Conservation (phyloP, 2,797 vertebrate genomes). For the Scarus forsteni region DNA sequence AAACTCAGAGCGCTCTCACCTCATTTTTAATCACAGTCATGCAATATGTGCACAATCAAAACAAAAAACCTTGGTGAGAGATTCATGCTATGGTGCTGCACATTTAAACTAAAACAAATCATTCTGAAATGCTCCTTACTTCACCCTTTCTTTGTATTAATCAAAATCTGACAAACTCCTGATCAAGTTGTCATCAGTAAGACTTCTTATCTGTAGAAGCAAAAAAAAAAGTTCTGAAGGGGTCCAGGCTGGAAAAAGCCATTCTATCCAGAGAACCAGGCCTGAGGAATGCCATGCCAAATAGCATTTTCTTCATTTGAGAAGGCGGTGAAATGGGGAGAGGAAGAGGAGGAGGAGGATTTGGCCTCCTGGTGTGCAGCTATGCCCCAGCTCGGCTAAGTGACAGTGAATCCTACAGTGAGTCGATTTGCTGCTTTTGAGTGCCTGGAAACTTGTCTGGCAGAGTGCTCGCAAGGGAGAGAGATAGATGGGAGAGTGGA, state of each 20-base stretch:
- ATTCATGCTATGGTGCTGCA: slow-evolving; percentile 5
- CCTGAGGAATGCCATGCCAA: slow-evolving; percentile 37
- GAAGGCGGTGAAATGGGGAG: slow-evolving; percentile 55
- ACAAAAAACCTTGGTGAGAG: slow-evolving; percentile 57
- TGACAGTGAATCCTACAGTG: slow-evolving; percentile 77
- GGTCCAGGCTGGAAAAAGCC: slow-evolving; percentile 26
- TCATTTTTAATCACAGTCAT: slow-evolving; percentile 39
- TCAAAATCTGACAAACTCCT: slow-evolving; percentile 66
- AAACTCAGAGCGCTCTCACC: slow-evolving; percentile 44
- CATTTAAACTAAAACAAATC: slow-evolving; percentile 43
- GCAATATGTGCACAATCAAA: slow-evolving; percentile 61
- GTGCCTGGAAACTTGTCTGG: slow-evolving; percentile 77
- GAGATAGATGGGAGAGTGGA: slow-evolving; percentile 58
- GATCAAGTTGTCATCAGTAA: slow-evolving; percentile 59
- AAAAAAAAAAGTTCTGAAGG: slow-evolving; percentile 26
- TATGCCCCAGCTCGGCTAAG: slow-evolving; percentile 69
- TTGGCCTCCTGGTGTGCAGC: slow-evolving; percentile 63
- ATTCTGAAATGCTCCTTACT: slow-evolving; percentile 38
- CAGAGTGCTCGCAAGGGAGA: slow-evolving; percentile 73
- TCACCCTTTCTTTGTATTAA: slow-evolving; percentile 46
- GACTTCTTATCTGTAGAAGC: slow-evolving; percentile 34
- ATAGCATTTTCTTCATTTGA: slow-evolving; percentile 66
- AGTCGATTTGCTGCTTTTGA: slow-evolving; percentile 79
- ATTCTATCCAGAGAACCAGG: slow-evolving; percentile 36
- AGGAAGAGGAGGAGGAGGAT: slow-evolving; percentile 54